Conservation (phyloP, 2,888 invertebrate genomes). For the Cheilosia impressa region DNA sequence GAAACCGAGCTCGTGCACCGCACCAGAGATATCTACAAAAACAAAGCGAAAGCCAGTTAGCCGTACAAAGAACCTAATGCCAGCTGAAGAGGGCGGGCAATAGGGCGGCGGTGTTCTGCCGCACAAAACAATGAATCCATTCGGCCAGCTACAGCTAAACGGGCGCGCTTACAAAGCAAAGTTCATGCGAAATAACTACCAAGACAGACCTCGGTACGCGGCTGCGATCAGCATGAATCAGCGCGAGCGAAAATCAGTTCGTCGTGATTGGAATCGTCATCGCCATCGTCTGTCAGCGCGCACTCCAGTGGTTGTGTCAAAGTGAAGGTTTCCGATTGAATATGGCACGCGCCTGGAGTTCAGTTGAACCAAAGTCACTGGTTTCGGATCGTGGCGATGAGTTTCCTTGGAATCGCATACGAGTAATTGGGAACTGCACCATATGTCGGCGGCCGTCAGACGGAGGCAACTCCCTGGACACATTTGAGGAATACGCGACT, state of each 20-base stretch:
- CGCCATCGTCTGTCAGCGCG: slow-evolving; percentile 44
- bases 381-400: slow-evolving; percentile 55
- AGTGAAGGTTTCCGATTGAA: slow-evolving; percentile 41
- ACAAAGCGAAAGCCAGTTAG: slow-evolving; percentile 62
- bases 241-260: slow-evolving; percentile 29
- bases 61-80: slow-evolving; percentile 50
- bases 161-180: slow-evolving; percentile 35
- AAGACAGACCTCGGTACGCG: slow-evolving; percentile 20
- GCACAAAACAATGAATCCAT: slow-evolving; percentile 27
- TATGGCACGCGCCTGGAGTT: slow-evolving; percentile 59
- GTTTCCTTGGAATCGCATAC: slow-evolving; percentile 31
- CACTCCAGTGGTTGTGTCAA: slow-evolving; percentile 41
- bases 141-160: neutral
- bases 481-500: slow-evolving; percentile 19
- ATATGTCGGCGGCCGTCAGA: slow-evolving; percentile 33
- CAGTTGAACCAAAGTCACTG: slow-evolving; percentile 28
- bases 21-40: slow-evolving; percentile 53
- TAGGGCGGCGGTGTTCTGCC: neutral
- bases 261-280: slow-evolving; percentile 51
- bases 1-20: slow-evolving; percentile 45
- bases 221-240: slow-evolving; percentile 61
- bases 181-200: slow-evolving; percentile 21
- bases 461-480: slow-evolving; percentile 61
- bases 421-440: slow-evolving; percentile 33
- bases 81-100: slow-evolving; percentile 11